These are phyloP conservation scores for Lymantria dispar DNA, from an alignment of 2,888 invertebrate genomes.

Conservation along the genomic window DNA sequence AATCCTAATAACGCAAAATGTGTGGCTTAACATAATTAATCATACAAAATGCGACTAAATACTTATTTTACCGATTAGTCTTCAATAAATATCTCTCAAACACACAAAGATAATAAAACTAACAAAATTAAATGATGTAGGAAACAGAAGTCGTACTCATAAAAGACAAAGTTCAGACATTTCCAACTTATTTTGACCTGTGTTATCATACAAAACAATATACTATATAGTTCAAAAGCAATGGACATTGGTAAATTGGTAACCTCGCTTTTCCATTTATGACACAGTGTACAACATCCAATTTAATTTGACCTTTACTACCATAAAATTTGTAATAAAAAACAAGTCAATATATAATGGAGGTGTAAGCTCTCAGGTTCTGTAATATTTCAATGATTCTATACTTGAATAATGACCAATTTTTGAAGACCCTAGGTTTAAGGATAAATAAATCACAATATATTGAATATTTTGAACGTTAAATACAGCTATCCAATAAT, in stretches of 20 bases:
- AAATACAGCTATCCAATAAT: too few species aligned
- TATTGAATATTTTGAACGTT: too few species aligned
- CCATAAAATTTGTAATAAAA: conserved; percentile 7
- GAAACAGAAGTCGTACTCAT: conserved; percentile 37
- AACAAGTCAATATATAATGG: conserved; percentile 22
- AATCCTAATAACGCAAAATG: too few species aligned
- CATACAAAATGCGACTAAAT: too few species aligned
- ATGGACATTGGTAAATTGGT: conserved; percentile 11
- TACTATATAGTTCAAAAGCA: conserved; percentile 14
- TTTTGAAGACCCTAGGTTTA: neutral
- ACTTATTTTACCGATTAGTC: conserved; percentile 1
- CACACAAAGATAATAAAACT: conserved; percentile 26
- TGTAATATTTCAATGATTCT: conserved; percentile 3
- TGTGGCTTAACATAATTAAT: too few species aligned
- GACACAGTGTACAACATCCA: conserved; percentile 19
- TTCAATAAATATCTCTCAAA: conserved; percentile 8
- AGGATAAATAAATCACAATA: neutral
- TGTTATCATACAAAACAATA: conserved; percentile 9
- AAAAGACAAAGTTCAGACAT: conserved; percentile 22
- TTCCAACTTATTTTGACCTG: conserved; percentile 25
- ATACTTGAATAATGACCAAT: neutral
- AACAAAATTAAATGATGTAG: conserved; percentile 29
- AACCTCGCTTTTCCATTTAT: conserved; percentile 32
- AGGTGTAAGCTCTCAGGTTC: conserved; percentile 1
- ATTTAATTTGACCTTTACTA: conserved; percentile 21